These are phyloP conservation scores for Pandion haliaetus DNA, from an alignment of 2,113 vertebrate species.

Conservation along the genomic window DNA sequence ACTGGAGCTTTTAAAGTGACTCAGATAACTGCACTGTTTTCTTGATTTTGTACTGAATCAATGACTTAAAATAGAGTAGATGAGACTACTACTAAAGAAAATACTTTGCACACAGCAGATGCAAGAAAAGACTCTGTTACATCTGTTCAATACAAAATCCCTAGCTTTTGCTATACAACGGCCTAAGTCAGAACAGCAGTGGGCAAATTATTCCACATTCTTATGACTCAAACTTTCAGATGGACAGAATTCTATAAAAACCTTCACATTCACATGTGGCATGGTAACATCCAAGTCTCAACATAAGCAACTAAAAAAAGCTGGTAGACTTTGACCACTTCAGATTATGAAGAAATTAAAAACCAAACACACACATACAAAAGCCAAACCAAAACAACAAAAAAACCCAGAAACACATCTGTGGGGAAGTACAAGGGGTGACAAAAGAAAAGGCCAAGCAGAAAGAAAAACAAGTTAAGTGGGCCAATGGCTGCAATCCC, in stretches of 20 bases:
- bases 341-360: not conserved
- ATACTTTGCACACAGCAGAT: not conserved
- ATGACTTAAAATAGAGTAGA: not conserved
- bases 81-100: not conserved
- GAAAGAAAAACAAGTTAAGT: not conserved
- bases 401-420: not conserved
- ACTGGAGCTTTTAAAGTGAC: not conserved
- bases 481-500: not conserved
- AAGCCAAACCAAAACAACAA: not conserved
- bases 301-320: not conserved
- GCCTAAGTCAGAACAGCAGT: not conserved
- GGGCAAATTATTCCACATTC: not conserved
- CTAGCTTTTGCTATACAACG: not conserved
- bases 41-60: not conserved
- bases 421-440: not conserved
- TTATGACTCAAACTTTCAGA: not conserved
- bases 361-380: not conserved
- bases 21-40: not conserved
- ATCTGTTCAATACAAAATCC: not conserved
- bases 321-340: not conserved
- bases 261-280: not conserved
- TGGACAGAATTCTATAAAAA: not conserved
- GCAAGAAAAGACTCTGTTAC: not conserved
- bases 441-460: not conserved
- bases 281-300: not conserved